Evolutionary conservation across 2,113 vertebrate species (phyloP).

Genomic region (Bujurquina vittata): DNA sequence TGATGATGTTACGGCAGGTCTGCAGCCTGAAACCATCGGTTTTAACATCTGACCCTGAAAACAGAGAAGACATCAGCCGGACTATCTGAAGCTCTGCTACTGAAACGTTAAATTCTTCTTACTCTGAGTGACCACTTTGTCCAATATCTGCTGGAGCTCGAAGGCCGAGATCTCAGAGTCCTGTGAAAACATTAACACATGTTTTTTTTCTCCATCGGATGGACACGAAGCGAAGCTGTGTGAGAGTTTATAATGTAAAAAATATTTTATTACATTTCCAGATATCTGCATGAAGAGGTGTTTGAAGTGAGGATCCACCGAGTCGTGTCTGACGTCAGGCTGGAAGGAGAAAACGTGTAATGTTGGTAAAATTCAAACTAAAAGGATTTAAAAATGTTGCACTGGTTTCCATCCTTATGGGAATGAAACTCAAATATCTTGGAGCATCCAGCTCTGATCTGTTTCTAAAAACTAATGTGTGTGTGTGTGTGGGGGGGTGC

Average conservation of each 20-base stretch:
- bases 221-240: neutral
- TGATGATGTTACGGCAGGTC: constrained; percentile 90
- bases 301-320: constrained; percentile 78
- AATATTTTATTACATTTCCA: constrained; percentile 76
- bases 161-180: constrained; percentile 80
- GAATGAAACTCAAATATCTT: neutral
- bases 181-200: constrained; percentile 58
- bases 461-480: neutral
- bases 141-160: constrained; percentile 81
- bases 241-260: neutral
- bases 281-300: constrained; percentile 79
- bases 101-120: constrained; percentile 36
- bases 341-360: constrained; percentile 39
- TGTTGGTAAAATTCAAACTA: neutral
- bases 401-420: neutral
- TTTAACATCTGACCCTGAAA: constrained; percentile 86
- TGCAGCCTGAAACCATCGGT: constrained; percentile 89
- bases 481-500: neutral
- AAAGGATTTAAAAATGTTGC: neutral
- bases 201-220: neutral
- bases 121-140: constrained; percentile 79
- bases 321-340: constrained; percentile 64
- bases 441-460: no score
- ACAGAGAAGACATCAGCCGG: neutral
- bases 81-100: neutral